phyloP scores from a whole-genome alignment of 2,888 invertebrate species.

The Cylloceria caligata region DNA sequence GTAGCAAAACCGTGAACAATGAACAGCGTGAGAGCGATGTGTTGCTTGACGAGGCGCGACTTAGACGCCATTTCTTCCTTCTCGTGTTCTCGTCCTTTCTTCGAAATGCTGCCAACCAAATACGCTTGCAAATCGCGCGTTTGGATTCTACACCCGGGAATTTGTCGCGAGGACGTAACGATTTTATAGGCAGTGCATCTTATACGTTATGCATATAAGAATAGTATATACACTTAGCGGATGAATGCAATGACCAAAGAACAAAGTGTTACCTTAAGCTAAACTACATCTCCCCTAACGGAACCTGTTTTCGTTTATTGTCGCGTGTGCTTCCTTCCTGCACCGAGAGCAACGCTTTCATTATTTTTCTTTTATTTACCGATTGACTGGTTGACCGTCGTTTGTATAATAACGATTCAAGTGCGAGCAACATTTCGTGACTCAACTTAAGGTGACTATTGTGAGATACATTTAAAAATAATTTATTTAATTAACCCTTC shows the following conservation, averaged over 20 bases:
- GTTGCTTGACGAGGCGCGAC: constrained; percentile 43
- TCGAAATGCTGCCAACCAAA: constrained; percentile 43
- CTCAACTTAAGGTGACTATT: neutral
- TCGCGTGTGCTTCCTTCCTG: neutral
- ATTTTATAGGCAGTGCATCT: constrained; percentile 29
- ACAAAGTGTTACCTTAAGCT: constrained; percentile 24
- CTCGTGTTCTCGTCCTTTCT: constrained; percentile 34
- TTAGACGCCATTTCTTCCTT: constrained; percentile 43
- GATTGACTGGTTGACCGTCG: neutral
- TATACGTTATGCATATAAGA: neutral
- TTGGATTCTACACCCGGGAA: constrained; percentile 19
- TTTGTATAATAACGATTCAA: constrained; percentile 7
- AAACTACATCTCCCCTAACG: neutral
- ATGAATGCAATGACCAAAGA: constrained; percentile 35
- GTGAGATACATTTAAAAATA: neutral
- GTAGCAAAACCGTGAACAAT: constrained; percentile 63
- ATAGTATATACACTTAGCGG: neutral
- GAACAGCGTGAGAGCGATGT: constrained; percentile 65
- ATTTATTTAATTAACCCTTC: neutral
- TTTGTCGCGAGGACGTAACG: constrained; percentile 6
- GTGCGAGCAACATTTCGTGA: neutral
- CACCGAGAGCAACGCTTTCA: neutral
- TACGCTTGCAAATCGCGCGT: constrained; percentile 37
- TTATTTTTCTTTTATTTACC: constrained; percentile 1
- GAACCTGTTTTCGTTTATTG: constrained; percentile 18